Percentiles rank a stretch among this genome's conserved stretches.
These are phyloP conservation scores for Desoria tigrina DNA, from an alignment of 2,888 invertebrate genomes.

Conservation along the genomic window DNA sequence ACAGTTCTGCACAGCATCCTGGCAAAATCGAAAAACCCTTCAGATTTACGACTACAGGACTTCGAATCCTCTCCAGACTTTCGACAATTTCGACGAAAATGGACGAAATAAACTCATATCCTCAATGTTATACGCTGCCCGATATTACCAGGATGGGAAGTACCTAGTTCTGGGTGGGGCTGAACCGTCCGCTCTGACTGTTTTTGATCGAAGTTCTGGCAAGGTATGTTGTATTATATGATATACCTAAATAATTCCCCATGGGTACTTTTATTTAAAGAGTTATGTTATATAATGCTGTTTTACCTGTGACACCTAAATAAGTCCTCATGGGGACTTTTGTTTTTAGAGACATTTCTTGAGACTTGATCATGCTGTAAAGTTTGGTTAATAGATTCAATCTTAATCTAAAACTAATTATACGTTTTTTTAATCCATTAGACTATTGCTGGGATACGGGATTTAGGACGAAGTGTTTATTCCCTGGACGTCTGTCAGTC, in stretches of 20 bases:
- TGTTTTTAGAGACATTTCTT: no score
- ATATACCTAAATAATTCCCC: background rate
- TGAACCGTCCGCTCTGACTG: conserved; percentile 64
- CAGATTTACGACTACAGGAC: conserved; percentile 54
- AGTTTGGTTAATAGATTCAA: no score
- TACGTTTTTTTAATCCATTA: conserved; percentile 55
- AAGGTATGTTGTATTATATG: conserved; percentile 54
- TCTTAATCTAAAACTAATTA: no score
- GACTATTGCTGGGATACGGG: conserved; percentile 63
- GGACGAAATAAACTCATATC: conserved; percentile 16
- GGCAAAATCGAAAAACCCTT: conserved; percentile 59
- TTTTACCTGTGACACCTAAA: no score
- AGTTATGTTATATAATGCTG: no score
- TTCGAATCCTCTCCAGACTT: conserved; percentile 16
- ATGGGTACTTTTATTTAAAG: no score
- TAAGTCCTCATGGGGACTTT: no score
- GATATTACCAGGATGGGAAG: conserved; percentile 51
- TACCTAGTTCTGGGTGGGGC: conserved; percentile 66
- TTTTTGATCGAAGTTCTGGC: conserved; percentile 65
- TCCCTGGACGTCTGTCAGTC: conserved; percentile 58
- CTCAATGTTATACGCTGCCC: conserved; percentile 37
- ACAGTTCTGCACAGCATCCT: conserved; percentile 68
- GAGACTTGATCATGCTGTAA: no score
- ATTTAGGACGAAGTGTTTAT: conserved; percentile 64
- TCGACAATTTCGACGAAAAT: conserved; percentile 14